phyloP scores from a whole-genome alignment of 2,113 vertebrate species.

The Cavia porcellus region DNA sequence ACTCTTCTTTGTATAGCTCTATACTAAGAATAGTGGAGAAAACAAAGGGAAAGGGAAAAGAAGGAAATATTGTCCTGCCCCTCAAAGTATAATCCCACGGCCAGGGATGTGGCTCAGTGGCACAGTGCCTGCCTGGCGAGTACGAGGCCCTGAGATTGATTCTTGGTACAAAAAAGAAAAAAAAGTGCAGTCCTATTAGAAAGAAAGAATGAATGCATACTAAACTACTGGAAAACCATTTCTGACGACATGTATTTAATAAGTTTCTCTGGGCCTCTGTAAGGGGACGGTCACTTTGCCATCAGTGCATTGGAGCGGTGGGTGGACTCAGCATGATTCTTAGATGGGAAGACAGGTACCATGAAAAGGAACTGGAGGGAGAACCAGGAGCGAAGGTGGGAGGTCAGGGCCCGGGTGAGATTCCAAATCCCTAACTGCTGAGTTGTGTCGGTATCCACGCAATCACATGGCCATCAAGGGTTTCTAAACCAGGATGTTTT shows the following conservation, averaged over 20 bases:
- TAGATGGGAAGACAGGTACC: not conserved
- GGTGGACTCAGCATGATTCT: not conserved
- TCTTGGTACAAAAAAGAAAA: no score
- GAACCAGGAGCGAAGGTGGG: not conserved
- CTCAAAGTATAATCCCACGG: not conserved
- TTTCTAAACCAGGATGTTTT: not conserved
- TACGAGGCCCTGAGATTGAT: no score
- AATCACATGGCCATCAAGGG: not conserved
- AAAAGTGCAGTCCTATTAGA: not conserved
- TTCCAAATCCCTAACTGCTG: not conserved
- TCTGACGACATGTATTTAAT: constrained; percentile 17
- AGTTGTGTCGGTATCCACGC: not conserved
- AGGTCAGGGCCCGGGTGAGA: not conserved
- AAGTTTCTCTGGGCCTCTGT: not conserved
- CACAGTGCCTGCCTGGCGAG: no score
- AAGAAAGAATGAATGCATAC: not conserved
- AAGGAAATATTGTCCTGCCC: not conserved
- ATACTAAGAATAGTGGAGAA: constrained; percentile 13
- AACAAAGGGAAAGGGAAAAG: constrained; percentile 1
- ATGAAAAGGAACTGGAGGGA: not conserved
- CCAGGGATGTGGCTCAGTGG: no score
- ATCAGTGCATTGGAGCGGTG: not conserved
- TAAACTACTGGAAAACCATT: constrained; percentile 29
- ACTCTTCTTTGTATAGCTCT: not conserved
- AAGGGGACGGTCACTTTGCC: not conserved